phyloP scores from a whole-genome alignment of 2,113 vertebrate species.

The Vulpes vulpes region DNA sequence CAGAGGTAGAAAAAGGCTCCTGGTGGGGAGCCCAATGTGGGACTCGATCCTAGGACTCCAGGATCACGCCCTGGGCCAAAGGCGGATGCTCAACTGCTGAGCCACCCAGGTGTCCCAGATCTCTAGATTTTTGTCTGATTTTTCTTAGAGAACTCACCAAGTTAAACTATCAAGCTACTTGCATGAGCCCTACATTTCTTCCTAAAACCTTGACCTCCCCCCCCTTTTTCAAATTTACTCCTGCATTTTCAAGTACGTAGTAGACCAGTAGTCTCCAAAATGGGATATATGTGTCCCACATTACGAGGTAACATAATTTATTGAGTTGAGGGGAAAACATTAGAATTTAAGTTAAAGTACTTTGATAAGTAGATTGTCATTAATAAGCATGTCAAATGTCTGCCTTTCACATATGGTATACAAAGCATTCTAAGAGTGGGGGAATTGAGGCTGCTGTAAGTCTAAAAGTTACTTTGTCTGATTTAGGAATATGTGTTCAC shows the following conservation, averaged over 20 bases:
- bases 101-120: too few species aligned
- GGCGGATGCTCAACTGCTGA: too few species aligned
- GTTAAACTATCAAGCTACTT: not conserved
- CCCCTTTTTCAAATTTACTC: slow-evolving; percentile 19
- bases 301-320: not conserved
- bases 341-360: slow-evolving; percentile 45
- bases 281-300: not conserved
- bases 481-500: not conserved
- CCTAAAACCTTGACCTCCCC: not conserved
- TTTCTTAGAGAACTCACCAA: not conserved
- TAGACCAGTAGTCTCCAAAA: slow-evolving; percentile 38
- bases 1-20: too few species aligned
- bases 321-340: not conserved
- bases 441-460: not conserved
- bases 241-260: not conserved
- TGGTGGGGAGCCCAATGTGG: too few species aligned
- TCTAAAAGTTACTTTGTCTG: not conserved
- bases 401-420: not conserved
- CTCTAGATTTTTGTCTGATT: not conserved
- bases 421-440: not conserved
- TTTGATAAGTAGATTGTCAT: not conserved
- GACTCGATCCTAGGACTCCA: too few species aligned
- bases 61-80: too few species aligned
- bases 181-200: not conserved
- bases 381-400: not conserved